Evolutionary conservation across 2,113 vertebrate genomes (phyloP), one percentile per base, ranked within the genome.

Genomic region (Myrmophylax atrothorax): DNA sequence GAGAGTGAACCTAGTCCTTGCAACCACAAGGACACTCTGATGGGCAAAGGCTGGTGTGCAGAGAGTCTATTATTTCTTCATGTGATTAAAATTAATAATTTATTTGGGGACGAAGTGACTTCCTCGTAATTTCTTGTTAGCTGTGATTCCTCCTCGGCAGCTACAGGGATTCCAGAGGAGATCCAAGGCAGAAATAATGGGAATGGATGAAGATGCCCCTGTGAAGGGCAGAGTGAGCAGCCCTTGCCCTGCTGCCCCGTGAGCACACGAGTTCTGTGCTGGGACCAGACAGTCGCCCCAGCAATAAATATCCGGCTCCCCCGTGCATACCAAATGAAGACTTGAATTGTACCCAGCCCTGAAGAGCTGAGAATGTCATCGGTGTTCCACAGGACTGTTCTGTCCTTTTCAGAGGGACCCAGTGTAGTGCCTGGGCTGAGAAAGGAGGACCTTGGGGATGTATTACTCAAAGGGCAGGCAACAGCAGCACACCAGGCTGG

Each of bases 51-150:
- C 52, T 81, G 13, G 29, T 18, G 12, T 24, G n/a, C 3, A 1
- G 52, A 1, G 1, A 89, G 44, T 75, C 89, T 64, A 49, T 94
- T 93, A 89, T 78, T 94, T 69, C 93, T 89, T 75, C 84, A 28
- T 56, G 69, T 87, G 91, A 89, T 75, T 73, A 93, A 95, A 96
- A 72, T 93, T 86, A 87, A 92, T 92, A 72, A 96, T 94, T 95
- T 84, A 89, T 68, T 56, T 0, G 0, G 42, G 81, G 66, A 47
- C 3, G 1, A 72, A 76, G n/a, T 38, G 84, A 58, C 67, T 94
- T 85, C 1, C 1, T 73, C 0, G 0, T 94, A 81, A 69, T 94
- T 94, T 62, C 81, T 87, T 29, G n/a, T 37, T 80, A 94, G 67
- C 49, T 3, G 2, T 1, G 4, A 24, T 58, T 94, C 69, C 58